phyloP scores from a whole-genome alignment of 2,888 invertebrate species.

The Drosophila nigritarsus region DNA sequence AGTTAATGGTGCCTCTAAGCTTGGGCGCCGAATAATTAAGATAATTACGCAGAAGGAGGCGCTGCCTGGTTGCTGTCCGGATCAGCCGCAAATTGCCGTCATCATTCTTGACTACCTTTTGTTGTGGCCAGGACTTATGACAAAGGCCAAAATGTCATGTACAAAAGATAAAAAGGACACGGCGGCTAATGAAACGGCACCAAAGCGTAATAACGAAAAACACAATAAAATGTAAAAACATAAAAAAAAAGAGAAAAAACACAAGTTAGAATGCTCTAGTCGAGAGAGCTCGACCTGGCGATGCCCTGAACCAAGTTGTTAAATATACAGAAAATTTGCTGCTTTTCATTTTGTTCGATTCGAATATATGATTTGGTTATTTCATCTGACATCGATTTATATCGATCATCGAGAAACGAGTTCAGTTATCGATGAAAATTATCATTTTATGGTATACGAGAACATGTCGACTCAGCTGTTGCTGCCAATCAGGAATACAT shows the following conservation, averaged over 20 bases:
- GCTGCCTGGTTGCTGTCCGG: slow-evolving; percentile 46
- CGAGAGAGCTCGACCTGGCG: background rate
- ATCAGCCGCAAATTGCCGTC: slow-evolving; percentile 80
- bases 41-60: slow-evolving; percentile 51
- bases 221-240: background rate
- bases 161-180: slow-evolving; percentile 77
- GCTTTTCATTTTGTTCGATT: background rate
- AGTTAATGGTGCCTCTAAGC: slow-evolving; percentile 47
- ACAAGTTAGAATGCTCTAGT: background rate
- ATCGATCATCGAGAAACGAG: background rate
- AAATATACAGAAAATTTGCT: background rate
- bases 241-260: slow-evolving; percentile 5
- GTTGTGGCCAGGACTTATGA: slow-evolving; percentile 71
- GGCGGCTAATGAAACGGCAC: slow-evolving; percentile 72
- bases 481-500: background rate
- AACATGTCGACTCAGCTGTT: background rate
- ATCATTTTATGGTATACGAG: background rate
- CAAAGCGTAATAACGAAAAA: slow-evolving; percentile 51
- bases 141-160: slow-evolving; percentile 78
- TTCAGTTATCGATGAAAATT: background rate
- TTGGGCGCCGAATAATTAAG: slow-evolving; percentile 62
- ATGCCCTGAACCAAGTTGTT: background rate
- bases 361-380: background rate
- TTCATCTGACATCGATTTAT: background rate
- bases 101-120: slow-evolving; percentile 79